Evolutionary conservation across 2,888 invertebrate species (phyloP), one percentile per base, ranked within the genome.

Genomic region (Nipponacmea schrenckii): DNA sequence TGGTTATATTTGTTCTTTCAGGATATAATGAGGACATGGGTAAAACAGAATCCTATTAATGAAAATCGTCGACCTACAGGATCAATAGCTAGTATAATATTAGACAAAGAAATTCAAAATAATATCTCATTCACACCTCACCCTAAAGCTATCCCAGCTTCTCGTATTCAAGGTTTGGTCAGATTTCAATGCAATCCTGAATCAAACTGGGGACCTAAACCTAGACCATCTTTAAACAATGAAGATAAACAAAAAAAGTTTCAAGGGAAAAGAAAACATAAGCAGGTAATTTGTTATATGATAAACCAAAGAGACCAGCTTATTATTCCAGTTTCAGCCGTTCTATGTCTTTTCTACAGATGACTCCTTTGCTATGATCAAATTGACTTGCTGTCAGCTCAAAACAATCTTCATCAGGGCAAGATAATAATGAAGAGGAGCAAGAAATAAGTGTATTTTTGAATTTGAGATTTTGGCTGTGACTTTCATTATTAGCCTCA

Each of bases 141-240:
- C 77, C 90, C 92, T 0, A 91, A 93, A 56, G 96, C 96, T 0
- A 95, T 96, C 90, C 96, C 97, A 0, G 87, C 89, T 65, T 96
- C 96, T 45, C 91, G 94, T 8, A 91, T 92, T 77, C 91, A 92
- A 69, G 93, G 94, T 0, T 89, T 94, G 27, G 90, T 94, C 0
- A 91, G 98, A 27, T 86, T 77, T 89, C 97, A 96, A 88, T 91
- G 91, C 80, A 98, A 98, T 90, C 97, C 97, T 0, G 90, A 93
- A 44, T 92, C 93, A 0, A 91, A 93, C 89, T 98, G 97, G 97
- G 97, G 98, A 0, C 97, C 98, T 0, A 97, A 96, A 66, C 92
- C 94, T 0, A 91, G 93, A 79, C 93, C 95, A 2, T 50, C 72
- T 14, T 45, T 67, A 3, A 75, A 75, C 20, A 73, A 64, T 8